Base-by-base conservation (phyloP, 1,140 invertebrate species). In the Bombyx mandarina region DNA sequence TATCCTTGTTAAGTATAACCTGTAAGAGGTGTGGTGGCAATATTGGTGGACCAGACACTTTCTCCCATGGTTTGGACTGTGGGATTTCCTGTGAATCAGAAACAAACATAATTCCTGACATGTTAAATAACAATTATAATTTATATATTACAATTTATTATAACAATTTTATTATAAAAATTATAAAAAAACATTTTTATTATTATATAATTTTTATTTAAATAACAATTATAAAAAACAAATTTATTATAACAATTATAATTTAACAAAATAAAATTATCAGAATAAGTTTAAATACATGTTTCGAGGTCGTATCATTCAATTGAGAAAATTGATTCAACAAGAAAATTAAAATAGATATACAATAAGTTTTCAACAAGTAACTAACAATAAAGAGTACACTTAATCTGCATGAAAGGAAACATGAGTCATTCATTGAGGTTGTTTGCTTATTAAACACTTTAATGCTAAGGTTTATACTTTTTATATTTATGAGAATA, bases 1-100 rank as follows among this genome's bases (percentile, higher is more conserved):
- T 98, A 76, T 99, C 98, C 88, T 99, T 99, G 85, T 99, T 99
- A 3, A 99, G 90, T 77, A 99, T 99, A 79, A 99, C 98, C 92
- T 99, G 98, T 12, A 99, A 89, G 52, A 99, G 88, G 89, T 99
- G 97, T 43, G 98, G 98, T 44, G 98, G 98, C 63, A 99, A 89
- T 66, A 99, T 95, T 7, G 98, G 98, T n/a, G 98, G 98, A 0
- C 96, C 96, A 52, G 94, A 91, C 56, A 94, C 92, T 86, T 97
- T 97, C 68, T 98, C 96, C 93, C 95, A 97, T 9, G 96, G 95
- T 71, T 96, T 96, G 26, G 92, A 91, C 52, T 93, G 91, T 6
- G 97, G 97, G 66, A 99, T 94, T 71, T 98, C 95, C 90, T 98
- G 94, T 48, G 90, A 91, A 54, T 48, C 67, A 60, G 60, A 61